Evolutionary conservation across 2,888 invertebrate species (phyloP), one percentile per base, ranked within the genome.

Genomic region (Idaea straminata): DNA sequence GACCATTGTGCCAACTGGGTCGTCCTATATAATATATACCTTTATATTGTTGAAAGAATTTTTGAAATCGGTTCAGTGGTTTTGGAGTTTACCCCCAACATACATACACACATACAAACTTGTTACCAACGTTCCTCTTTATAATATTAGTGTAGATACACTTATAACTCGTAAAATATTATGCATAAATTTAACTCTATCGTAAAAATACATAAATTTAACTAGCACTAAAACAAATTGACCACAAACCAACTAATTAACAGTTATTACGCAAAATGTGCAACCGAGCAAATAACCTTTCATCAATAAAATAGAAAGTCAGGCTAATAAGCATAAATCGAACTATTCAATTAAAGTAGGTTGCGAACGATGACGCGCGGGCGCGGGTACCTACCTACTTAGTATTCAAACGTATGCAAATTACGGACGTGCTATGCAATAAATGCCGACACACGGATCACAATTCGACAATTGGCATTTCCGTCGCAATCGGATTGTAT

Each of bases 341-440:
- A 89, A 90, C 84, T 87, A 89, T 91, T 89, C 89, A 91, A 91
- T 92, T 91, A 91, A 88, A 91, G 85, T 86, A 83, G 84, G 86
- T 87, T 83, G n/a, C 82, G 87, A 88, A 86, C 89, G 85, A 79
- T 91, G 89, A 88, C 90, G 86, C 83, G 47, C 47, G 47, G 47
- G 10, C 47, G 47, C 13, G 10, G 5, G 47, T 47, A 47, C 79
- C 78, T 72, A 74, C 80, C 83, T 84, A 89, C 88, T 92, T 91
- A 90, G 87, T 91, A 92, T 92, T 91, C 92, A 92, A 92, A 92
- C 92, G 88, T 88, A 92, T 92, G 92, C 91, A 92, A 92, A 92
- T 92, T 89, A 86, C 88, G 88, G 87, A 88, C 91, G 91, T 89
- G 91, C 90, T 88, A 88, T 90, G 91, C 91, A 92, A 92, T 92